A percentile compares a stretch with the other conserved stretches of the same genome.
These are phyloP conservation scores for Dascyllus trimaculatus DNA, from an alignment of 2,113 vertebrate genomes.

Conservation along the genomic window DNA sequence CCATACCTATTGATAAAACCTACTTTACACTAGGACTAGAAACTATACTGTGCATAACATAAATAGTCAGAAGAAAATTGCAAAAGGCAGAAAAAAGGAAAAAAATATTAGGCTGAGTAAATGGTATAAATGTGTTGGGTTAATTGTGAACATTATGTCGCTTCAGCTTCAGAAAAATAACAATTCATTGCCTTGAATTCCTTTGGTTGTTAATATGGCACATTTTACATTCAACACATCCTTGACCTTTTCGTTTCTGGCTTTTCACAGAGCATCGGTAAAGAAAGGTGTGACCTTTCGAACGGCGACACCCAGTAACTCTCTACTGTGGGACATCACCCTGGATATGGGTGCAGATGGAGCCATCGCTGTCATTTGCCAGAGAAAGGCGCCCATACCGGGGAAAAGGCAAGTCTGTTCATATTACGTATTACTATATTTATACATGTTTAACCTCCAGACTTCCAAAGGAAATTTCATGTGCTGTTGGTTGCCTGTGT, in stretches of 20 bases:
- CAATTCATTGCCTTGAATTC: background rate
- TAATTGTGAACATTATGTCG: background rate
- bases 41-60: background rate
- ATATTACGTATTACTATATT: background rate
- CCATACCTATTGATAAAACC: background rate
- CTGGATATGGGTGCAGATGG: conserved; percentile 82
- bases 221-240: conserved; percentile 26
- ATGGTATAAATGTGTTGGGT: background rate
- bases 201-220: background rate
- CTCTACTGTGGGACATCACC: conserved; percentile 88
- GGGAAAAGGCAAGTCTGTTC: conserved; percentile 83
- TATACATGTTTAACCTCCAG: background rate
- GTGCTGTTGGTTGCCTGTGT: background rate
- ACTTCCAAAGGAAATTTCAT: conserved; percentile 1
- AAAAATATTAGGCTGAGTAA: background rate
- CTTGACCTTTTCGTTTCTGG: conserved; percentile 56
- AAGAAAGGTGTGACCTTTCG: conserved; percentile 89
- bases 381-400: conserved; percentile 81
- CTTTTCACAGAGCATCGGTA: conserved; percentile 88
- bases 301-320: conserved; percentile 88
- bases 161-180: conserved; percentile 9
- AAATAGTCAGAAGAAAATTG: background rate
- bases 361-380: conserved; percentile 87
- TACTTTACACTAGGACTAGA: background rate
- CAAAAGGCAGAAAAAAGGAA: background rate